phyloP scores from a whole-genome alignment of 2,797 vertebrate genomes.

The Sebastes steindachneri region DNA sequence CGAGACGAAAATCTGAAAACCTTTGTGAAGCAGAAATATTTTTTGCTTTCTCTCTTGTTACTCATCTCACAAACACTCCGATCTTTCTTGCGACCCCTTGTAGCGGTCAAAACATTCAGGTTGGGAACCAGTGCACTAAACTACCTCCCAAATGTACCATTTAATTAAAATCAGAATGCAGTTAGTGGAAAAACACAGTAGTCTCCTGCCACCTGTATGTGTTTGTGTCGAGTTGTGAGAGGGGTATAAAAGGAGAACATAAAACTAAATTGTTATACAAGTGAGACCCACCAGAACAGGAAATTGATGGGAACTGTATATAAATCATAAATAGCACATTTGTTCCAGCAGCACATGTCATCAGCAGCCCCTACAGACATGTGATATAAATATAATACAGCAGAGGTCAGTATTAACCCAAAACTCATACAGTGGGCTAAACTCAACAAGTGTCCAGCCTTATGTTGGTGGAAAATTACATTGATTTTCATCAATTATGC shows the following conservation, averaged over 20 bases:
- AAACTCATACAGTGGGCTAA: neutral
- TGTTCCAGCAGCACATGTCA: neutral
- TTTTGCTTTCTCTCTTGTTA: neutral
- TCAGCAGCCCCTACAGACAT: neutral
- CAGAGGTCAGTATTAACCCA: slow-evolving; percentile 54
- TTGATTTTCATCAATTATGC: neutral
- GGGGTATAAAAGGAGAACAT: neutral
- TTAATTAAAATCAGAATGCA: neutral
- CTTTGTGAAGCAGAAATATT: neutral
- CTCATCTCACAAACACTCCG: neutral
- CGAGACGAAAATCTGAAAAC: neutral
- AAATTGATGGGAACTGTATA: neutral
- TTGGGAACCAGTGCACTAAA: neutral
- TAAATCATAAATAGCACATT: neutral
- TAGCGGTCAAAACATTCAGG: neutral
- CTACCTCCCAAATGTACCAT: neutral
- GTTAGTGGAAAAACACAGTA: neutral
- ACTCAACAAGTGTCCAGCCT: neutral
- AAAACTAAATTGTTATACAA: neutral
- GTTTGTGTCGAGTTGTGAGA: neutral
- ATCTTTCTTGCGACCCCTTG: neutral
- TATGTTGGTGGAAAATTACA: neutral
- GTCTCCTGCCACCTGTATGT: neutral
- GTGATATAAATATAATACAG: slow-evolving; percentile 22
- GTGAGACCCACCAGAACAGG: neutral